A percentile compares a stretch with the other conserved stretches of the same genome.
Conservation (phyloP, 2,797 vertebrate genomes). For the Takifugu rubripes region DNA sequence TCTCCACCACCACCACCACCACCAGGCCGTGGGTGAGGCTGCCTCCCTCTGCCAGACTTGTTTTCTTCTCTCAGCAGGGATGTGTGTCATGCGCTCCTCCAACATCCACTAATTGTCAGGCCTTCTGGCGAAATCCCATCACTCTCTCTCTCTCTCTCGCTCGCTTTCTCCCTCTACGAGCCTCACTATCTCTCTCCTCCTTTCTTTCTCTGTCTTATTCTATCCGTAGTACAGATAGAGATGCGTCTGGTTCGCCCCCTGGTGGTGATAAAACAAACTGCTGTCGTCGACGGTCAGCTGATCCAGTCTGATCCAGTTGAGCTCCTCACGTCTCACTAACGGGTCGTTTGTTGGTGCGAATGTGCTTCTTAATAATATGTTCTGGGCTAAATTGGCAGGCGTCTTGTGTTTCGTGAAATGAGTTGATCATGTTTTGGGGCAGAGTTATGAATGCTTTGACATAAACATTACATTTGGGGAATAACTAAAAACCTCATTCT, state of each 20-base stretch:
- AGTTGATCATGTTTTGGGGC: no score
- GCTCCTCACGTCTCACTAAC: slow-evolving; percentile 33
- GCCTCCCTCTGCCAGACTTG: slow-evolving; percentile 38
- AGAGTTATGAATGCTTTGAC: no score
- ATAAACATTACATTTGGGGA: no score
- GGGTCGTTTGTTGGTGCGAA: slow-evolving; percentile 35
- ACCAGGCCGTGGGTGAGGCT: slow-evolving; percentile 8
- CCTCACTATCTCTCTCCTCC: not conserved
- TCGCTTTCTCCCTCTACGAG: slow-evolving; percentile 23
- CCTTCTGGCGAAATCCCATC: slow-evolving; percentile 61
- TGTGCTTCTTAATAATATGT: slow-evolving; percentile 24
- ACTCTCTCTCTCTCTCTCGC: slow-evolving; percentile 7
- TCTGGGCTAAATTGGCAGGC: slow-evolving; percentile 22
- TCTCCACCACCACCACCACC: no score
- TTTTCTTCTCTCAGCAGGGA: slow-evolving; percentile 44
- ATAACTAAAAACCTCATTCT: no score
- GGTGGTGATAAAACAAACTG: slow-evolving; percentile 38
- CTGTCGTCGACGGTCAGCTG: slow-evolving; percentile 29
- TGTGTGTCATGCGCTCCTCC: slow-evolving; percentile 62
- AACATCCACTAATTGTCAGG: slow-evolving; percentile 74
- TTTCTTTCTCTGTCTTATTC: not conserved
- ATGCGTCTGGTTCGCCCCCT: slow-evolving; percentile 62
- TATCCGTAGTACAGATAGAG: no score
- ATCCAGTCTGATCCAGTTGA: slow-evolving; percentile 39
- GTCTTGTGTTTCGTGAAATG: not conserved